Evolutionary conservation across 1,140 invertebrate genomes (phyloP).

Genomic region (Drosophila lacertosa): DNA sequence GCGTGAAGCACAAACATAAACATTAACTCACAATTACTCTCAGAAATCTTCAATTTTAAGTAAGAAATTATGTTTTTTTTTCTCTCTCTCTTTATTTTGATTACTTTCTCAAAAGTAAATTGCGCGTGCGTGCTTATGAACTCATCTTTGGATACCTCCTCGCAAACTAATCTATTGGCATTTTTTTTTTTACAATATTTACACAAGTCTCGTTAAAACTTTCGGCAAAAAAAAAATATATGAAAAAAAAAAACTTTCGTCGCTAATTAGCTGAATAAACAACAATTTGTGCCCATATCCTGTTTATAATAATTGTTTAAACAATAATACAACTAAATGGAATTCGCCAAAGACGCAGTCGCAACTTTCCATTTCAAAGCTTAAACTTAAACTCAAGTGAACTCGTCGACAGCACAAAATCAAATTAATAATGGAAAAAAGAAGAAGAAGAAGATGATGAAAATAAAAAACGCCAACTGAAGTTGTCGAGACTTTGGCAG

Average conservation of each 20-base stretch:
- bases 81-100: too few species aligned
- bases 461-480: constrained; percentile 1
- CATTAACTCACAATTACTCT: neutral
- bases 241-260: too few species aligned
- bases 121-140: neutral
- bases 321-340: constrained; percentile 16
- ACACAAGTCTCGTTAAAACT: constrained; percentile 18
- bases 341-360: constrained; percentile 8
- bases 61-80: neutral
- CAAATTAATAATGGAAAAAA: constrained; percentile 50
- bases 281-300: constrained; percentile 43
- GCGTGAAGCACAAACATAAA: neutral
- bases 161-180: constrained; percentile 20
- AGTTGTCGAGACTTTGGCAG: constrained; percentile 17
- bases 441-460: too few species aligned
- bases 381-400: constrained; percentile 10
- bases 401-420: constrained; percentile 18
- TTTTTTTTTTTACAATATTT: constrained; percentile 24
- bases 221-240: too few species aligned
- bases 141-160: neutral
- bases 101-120: neutral
- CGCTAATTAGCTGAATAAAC: constrained; percentile 44
- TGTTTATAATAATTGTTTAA: constrained; percentile 47
- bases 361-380: constrained; percentile 53
- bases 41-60: neutral